These are phyloP conservation scores for Protobothrops flavoviridis DNA, from an alignment of 2,113 vertebrate species.

Conservation along the genomic window DNA sequence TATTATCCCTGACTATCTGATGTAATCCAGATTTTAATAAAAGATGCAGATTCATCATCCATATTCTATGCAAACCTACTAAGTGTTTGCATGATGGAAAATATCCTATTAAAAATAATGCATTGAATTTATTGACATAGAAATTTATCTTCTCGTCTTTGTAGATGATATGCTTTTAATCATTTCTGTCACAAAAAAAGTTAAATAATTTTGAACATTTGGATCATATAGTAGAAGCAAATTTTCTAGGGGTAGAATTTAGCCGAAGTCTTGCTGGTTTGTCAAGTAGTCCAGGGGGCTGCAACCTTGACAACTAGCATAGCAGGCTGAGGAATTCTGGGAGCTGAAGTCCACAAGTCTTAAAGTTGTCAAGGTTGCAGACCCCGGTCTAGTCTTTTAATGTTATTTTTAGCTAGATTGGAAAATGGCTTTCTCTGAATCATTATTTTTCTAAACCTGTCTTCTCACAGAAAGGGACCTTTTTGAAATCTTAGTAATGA, in stretches of 20 bases:
- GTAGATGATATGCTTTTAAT: conserved; percentile 25
- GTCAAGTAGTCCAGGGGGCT: not conserved
- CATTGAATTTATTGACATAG: not conserved
- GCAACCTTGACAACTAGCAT: no score
- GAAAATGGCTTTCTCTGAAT: conserved; percentile 11
- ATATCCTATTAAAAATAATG: not conserved
- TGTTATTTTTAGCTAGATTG: conserved; percentile 38
- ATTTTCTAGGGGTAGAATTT: not conserved
- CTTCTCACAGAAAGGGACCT: conserved; percentile 39
- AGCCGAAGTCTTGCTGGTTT: conserved; percentile 30
- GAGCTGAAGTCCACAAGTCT: no score
- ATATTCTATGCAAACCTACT: not conserved
- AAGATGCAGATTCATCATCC: not conserved
- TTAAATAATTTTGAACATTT: not conserved
- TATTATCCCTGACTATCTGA: not conserved
- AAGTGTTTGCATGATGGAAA: not conserved
- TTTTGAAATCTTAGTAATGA: conserved; percentile 31
- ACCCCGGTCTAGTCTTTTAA: not conserved
- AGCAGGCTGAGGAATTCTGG: no score
- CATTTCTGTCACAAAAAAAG: conserved; percentile 22
- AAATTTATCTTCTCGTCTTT: conserved; percentile 7
- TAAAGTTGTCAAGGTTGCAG: no score
- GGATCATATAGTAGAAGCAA: conserved; percentile 2
- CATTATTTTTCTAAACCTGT: conserved; percentile 38
- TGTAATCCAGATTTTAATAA: not conserved